Percentiles rank a stretch among this genome's conserved stretches.
These are phyloP conservation scores for Rhinopomastus cyanomelas DNA, from an alignment of 2,113 vertebrate genomes.

Conservation along the genomic window DNA sequence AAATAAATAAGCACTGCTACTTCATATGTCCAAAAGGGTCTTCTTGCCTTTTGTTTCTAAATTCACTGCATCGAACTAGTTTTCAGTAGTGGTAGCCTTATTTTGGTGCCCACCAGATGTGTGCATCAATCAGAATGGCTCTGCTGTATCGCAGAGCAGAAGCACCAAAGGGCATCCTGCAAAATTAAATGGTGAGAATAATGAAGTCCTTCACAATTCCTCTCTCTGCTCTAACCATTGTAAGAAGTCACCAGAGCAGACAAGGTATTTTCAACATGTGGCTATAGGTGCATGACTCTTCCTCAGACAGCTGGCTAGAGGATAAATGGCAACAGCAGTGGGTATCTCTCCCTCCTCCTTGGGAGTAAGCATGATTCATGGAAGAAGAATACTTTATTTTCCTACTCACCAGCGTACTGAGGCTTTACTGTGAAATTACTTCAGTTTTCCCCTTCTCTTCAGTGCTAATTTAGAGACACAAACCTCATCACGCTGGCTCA, in stretches of 20 bases:
- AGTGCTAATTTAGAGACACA: conserved; percentile 23
- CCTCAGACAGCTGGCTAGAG: conserved; percentile 54
- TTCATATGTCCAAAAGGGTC: not conserved
- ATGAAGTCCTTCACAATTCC: conserved; percentile 22
- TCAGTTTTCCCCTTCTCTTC: not conserved
- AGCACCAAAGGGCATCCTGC: conserved; percentile 46
- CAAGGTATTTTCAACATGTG: conserved; percentile 35
- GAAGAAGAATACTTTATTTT: conserved; percentile 49
- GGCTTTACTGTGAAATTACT: conserved; percentile 34
- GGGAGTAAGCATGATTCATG: conserved; percentile 9
- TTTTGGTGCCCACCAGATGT: not conserved
- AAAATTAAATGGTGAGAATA: conserved; percentile 59
- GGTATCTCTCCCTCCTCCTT: not conserved
- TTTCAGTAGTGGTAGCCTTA: not conserved
- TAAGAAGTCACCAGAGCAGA: conserved; percentile 2
- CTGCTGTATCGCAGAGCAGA: not conserved
- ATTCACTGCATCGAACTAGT: not conserved
- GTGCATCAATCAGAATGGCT: conserved; percentile 21
- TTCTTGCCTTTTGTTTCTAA: not conserved
- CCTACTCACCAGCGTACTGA: conserved; percentile 24
- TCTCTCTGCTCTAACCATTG: conserved; percentile 36
- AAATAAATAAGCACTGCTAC: conserved; percentile 36
- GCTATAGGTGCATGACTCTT: conserved; percentile 53
- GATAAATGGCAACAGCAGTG: conserved; percentile 43
- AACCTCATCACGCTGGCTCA: conserved; percentile 53